phyloP scores from a whole-genome alignment of 2,888 invertebrate species.

The Sphaerophoria taeniata region DNA sequence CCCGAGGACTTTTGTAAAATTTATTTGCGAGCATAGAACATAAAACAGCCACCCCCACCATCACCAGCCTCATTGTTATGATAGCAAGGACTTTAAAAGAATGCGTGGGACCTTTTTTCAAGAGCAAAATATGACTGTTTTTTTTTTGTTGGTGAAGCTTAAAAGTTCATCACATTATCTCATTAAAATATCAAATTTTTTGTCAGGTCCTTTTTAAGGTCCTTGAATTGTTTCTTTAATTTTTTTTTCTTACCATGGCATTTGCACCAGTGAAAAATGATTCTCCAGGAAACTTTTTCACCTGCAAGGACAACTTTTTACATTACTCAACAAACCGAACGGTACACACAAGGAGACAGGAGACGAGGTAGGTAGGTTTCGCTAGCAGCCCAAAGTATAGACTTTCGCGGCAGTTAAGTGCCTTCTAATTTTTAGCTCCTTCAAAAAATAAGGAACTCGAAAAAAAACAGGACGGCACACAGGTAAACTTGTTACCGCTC shows the following conservation, averaged over 20 bases:
- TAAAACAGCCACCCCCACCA: constrained; percentile 32
- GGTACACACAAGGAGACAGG: not conserved
- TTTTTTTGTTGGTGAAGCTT: constrained; percentile 16
- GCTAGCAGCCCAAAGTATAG: constrained; percentile 33
- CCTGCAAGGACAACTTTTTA: constrained; percentile 73
- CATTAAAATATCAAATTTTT: constrained; percentile 72
- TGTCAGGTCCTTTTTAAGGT: constrained; percentile 46
- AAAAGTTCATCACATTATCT: constrained; percentile 73
- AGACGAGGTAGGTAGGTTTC: not conserved
- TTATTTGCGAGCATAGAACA: not conserved
- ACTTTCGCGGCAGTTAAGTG: constrained; percentile 74
- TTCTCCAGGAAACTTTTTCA: constrained; percentile 56
- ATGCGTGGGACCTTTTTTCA: constrained; percentile 46
- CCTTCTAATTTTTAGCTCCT: constrained; percentile 69
- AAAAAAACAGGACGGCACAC: constrained; percentile 20
- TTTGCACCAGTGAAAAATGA: constrained; percentile 67
- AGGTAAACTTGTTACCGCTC: constrained; percentile 72
- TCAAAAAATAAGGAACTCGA: not conserved
- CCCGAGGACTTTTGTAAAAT: constrained; percentile 24
- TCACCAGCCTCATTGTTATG: constrained; percentile 23
- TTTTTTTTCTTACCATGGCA: constrained; percentile 51
- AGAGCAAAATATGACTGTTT: constrained; percentile 30
- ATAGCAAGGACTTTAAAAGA: constrained; percentile 3
- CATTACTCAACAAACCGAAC: constrained; percentile 56
- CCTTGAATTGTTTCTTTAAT: constrained; percentile 12